Evolutionary conservation across 2,888 invertebrate genomes (phyloP), one percentile per base, ranked within the genome.

Genomic region (Phasia obesa): DNA sequence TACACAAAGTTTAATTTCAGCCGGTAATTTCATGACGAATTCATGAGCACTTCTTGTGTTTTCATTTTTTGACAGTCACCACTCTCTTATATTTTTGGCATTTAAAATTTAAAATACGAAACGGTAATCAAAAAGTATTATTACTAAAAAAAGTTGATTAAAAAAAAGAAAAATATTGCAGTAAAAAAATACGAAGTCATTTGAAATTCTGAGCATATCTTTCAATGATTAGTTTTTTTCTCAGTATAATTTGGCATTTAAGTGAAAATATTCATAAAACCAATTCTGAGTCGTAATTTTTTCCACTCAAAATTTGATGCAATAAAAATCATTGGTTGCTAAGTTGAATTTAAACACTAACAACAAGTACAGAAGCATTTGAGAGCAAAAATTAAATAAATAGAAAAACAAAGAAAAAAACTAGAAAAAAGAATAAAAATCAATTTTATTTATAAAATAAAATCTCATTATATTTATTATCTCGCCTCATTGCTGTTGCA

Each of bases 381-480:
- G 35, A 35, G 11, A 35, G 35, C 5, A 35, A 35, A 35, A 35
- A 2, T 4, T 11, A 35, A 35, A 35, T 35, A 11, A 35, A 67
- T 19, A 69, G 2, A 44, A 62, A 71, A 5, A 65, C 21, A 51
- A 73, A 51, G 19, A 19, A 81, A 25, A 57, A 76, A 69, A 42
- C 13, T 42, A 62, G 5, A n/a, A 19, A 19, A 1, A 15, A 47
- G 9, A 47, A 47, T 57, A 70, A 79, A 79, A 83, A 83, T 79
- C 77, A 77, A 82, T 77, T 82, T 82, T 77, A 65, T 73, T 73
- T 62, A 38, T 11, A 79, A 76, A 44, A 79, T 60, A 75, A 83
- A 83, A 83, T 83, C 83, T 79, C 75, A 79, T 83, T 70, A 83
- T 79, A 75, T 47, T 83, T 71, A 75, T 83, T 75, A 79, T 67